Evolutionary conservation across 2,888 invertebrate species (phyloP), one percentile per base, ranked within the genome.

Genomic region (Hybos culiciformis): DNA sequence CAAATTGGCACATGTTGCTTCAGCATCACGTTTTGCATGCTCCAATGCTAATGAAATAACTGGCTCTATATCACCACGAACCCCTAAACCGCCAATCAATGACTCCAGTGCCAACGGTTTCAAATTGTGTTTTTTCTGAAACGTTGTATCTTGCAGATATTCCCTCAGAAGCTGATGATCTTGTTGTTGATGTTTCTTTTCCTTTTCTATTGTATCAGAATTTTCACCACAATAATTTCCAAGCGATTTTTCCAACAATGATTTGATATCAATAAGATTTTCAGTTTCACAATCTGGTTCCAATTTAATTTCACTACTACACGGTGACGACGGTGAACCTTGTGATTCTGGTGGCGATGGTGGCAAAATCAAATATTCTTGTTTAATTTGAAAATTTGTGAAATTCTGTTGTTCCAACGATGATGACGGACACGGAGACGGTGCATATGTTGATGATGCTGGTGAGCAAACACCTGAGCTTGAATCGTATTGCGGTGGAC

Each of bases 1-100:
- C 57, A 90, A 75, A 53, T 83, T 78, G 42, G 78, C 78, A 67
- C 88, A 90, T 9, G 87, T 85, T 59, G 76, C 82, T 62, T 83
- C 83, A 41, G 88, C 84, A 61, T 90, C 90, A 58, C 83, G 78
- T 56, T 82, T 80, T 51, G 86, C 79, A 62, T 90, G 84, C 60
- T 88, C 85, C 54, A 90, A 83, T 21, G 88, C 88, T 68, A 88
- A 72, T 47, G 81, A 83, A 41, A 87, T 71, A 26, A 87, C 84
- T 14, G 83, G 82, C 61, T 86, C 87, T 52, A 87, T 83, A 55
- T 81, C 81, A 53, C 82, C 83, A 40, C 81, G 74, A 40, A 76
- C 77, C 46, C 71, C 73, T 51, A 65, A 53, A 38, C 61, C 62
- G 40, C 63, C 68, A 12, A 71, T 72, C 51, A 82, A 68, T 53